A percentile compares a stretch with the other conserved stretches of the same genome.
phyloP scores from a whole-genome alignment of 2,888 invertebrate species.

The Mesorhabditis belari region DNA sequence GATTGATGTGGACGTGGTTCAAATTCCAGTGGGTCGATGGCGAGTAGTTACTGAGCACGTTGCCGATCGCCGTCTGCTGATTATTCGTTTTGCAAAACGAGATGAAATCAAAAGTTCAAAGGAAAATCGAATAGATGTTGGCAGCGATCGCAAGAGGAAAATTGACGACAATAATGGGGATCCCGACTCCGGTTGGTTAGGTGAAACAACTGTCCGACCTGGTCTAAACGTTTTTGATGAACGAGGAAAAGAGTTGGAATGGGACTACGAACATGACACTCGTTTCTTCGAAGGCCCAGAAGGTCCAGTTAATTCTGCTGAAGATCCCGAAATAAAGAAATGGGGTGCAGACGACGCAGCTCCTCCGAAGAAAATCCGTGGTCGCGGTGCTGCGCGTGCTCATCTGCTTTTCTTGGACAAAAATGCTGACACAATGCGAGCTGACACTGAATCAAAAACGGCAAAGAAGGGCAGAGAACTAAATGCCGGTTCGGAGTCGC shows the following conservation, averaged over 20 bases:
- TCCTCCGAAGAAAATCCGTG: no score
- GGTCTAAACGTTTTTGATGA: slow-evolving; percentile 47
- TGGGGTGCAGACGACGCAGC: no score
- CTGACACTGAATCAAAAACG: no score
- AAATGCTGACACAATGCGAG: no score
- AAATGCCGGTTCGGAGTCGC: no score
- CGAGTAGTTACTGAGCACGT: slow-evolving; percentile 39
- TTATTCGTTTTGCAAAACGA: slow-evolving; percentile 28
- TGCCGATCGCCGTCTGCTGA: slow-evolving; percentile 21
- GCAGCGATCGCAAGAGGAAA: slow-evolving; percentile 7
- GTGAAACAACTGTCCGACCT: slow-evolving; percentile 32
- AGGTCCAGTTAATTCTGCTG: no score
- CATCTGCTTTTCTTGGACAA: neutral
- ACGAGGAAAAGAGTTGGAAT: slow-evolving; percentile 44
- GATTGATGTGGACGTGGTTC: slow-evolving; percentile 11
- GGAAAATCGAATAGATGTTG: slow-evolving; percentile 7
- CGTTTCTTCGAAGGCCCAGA: no score
- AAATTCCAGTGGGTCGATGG: slow-evolving; percentile 27
- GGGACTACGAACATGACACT: slow-evolving; percentile 51
- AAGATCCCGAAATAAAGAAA: no score
- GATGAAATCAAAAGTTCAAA: slow-evolving; percentile 20
- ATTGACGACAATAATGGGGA: neutral
- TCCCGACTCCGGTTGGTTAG: neutral
- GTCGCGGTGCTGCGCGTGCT: no score
- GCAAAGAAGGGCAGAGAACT: no score